phyloP scores from a whole-genome alignment of 2,888 invertebrate species.

The Ochropacha duplaris region DNA sequence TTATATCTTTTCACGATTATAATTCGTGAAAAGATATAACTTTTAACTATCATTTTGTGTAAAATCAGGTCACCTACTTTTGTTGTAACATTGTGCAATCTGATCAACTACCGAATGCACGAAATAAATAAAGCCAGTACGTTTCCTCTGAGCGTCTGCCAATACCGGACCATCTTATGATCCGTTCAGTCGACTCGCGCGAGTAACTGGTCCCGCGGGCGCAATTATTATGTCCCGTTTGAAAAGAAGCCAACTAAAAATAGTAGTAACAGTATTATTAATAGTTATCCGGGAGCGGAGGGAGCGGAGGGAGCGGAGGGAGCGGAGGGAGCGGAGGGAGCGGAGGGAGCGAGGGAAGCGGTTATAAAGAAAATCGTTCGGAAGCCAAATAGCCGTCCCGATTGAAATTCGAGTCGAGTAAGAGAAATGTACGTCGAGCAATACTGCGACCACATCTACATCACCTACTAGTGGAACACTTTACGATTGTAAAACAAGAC shows the following conservation, averaged over 20 bases:
- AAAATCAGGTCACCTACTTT: neutral
- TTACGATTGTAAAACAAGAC: neutral
- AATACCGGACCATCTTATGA: neutral
- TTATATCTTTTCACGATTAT: neutral
- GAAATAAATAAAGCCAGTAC: neutral
- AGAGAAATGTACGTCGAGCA: slow-evolving; percentile 19
- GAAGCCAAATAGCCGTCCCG: slow-evolving; percentile 24
- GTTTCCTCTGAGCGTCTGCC: neutral
- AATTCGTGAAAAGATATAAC: too few species aligned
- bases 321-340: too few species aligned
- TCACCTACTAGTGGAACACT: slow-evolving; percentile 16
- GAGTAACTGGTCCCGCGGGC: neutral
- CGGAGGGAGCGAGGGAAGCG: slow-evolving; percentile 14
- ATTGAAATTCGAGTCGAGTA: slow-evolving; percentile 38
- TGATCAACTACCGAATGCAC: neutral
- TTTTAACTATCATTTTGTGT: neutral
- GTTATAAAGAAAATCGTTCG: slow-evolving; percentile 30
- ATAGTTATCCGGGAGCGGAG: slow-evolving; percentile 26
- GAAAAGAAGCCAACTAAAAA: slow-evolving; percentile 31
- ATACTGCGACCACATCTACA: slow-evolving; percentile 12
- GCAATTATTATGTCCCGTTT: slow-evolving; percentile 6
- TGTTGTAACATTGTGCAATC: neutral
- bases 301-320: too few species aligned
- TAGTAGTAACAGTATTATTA: slow-evolving; percentile 31
- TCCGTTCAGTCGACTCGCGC: neutral